Base-by-base conservation (phyloP, 2,797 vertebrate genomes). In the Tolypeutes matacus region DNA sequence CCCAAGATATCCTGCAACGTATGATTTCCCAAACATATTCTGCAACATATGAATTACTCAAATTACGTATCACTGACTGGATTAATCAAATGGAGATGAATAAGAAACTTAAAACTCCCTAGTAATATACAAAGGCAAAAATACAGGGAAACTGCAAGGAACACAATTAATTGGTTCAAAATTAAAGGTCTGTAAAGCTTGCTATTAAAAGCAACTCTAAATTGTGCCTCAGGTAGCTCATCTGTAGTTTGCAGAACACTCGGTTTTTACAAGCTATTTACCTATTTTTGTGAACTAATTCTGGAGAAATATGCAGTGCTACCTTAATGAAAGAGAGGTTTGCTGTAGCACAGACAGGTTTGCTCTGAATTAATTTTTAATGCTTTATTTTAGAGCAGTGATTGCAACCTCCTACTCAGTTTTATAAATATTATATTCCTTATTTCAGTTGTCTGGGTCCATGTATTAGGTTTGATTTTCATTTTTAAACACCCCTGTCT, bases 351-450 rank as follows among this genome's bases (percentile, higher is more conserved):
- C 89, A 97, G 96, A 93, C 46, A 88, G 78, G 73, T 95, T 96
- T 97, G 95, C 65, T 87, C 88, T 46, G 80, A 96, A 97, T 97
- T 96, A 75, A 96, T 97, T 86, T 97, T 98, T 96, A 96, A 98
- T 98, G 91, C 62, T 96, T 97, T 97, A 94, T 95, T 98, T 97
- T 97, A 96, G 75, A 96, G 87, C 82, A 96, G 95, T 87, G 95
- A 97, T 97, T 97, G 92, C 80, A 97, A 78, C 51, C 90, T 95
- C 83, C 86, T 14, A 85, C 91, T 85, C 86, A 23, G 65, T 98
- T 98, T 96, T 94, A 98, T 97, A 98, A 98, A 97, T 97, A 97
- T 56, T 97, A 96, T 94, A 95, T 96, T 95, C 90, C 93, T 93
- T 85, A 80, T 91, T 91, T 91, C 20, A 92, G 96, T 96, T 97